phyloP scores from a whole-genome alignment of 2,797 vertebrate genomes.

The Oreonectes daqikongensis region DNA sequence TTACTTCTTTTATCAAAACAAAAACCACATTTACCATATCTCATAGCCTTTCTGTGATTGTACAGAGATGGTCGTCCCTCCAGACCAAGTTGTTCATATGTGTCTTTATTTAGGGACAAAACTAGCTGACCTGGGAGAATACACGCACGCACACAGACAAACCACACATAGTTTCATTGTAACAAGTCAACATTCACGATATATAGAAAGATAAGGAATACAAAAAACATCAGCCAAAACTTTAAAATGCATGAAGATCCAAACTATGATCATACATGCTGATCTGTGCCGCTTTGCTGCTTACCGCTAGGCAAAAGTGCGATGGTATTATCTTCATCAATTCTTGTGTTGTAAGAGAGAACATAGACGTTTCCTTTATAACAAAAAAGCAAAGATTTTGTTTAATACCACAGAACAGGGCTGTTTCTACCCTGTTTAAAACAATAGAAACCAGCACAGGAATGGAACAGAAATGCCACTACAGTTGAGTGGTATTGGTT shows the following conservation, averaged over 20 bases:
- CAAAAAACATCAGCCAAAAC: too few species aligned
- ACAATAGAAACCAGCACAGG: too few species aligned
- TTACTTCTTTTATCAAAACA: not conserved
- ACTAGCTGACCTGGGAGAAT: conserved; percentile 66
- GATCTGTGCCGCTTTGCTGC: not conserved
- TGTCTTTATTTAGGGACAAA: conserved; percentile 88
- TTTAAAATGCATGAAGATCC: too few species aligned
- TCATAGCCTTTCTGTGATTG: conserved; percentile 78
- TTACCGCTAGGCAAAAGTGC: conserved; percentile 87
- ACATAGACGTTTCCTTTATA: conserved; percentile 81
- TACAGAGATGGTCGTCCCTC: conserved; percentile 85
- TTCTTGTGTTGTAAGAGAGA: conserved; percentile 81
- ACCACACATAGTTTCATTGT: not conserved
- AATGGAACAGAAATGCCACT: too few species aligned
- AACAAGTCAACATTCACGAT: too few species aligned
- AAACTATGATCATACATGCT: not conserved
- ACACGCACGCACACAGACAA: not conserved
- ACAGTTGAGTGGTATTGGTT: too few species aligned
- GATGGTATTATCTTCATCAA: conserved; percentile 88
- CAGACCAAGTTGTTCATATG: conserved; percentile 87
- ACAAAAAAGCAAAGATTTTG: conserved; percentile 3
- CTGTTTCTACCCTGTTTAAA: too few species aligned
- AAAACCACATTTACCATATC: conserved; percentile 80
- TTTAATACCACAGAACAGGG: not conserved
- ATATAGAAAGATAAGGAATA: not conserved